A percentile compares a stretch with the other conserved stretches of the same genome.
phyloP scores from a whole-genome alignment of 2,113 vertebrate species.

The Protobothrops mucrosquamatus region DNA sequence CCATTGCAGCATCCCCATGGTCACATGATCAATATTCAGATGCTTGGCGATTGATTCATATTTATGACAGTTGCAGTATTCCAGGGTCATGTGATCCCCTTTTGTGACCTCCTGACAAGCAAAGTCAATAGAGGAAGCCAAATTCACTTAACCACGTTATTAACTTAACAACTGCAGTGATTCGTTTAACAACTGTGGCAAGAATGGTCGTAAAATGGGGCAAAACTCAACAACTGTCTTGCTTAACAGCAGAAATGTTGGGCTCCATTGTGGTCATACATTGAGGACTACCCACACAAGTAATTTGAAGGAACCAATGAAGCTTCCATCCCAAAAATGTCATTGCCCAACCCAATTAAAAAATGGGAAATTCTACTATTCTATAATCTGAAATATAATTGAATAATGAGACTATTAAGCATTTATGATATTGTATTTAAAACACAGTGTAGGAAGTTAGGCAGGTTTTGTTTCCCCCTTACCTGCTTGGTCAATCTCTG shows the following conservation, averaged over 20 bases:
- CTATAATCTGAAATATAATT: background rate
- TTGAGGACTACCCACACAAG: background rate
- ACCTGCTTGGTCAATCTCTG: constrained; percentile 95
- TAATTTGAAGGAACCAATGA: background rate
- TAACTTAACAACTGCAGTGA: background rate
- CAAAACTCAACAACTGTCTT: background rate
- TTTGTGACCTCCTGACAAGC: background rate
- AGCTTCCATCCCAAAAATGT: background rate
- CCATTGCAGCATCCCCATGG: background rate
- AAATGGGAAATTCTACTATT: background rate
- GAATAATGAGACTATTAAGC: background rate
- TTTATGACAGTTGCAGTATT: background rate
- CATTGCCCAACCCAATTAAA: background rate
- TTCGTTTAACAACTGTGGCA: background rate
- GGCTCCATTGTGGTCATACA: background rate
- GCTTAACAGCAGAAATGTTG: background rate
- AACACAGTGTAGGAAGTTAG: background rate
- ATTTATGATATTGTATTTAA: background rate
- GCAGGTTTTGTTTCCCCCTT: background rate
- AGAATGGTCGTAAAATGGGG: background rate
- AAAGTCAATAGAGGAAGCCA: background rate
- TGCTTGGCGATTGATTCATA: background rate
- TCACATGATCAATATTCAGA: background rate
- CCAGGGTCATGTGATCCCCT: background rate
- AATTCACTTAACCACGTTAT: background rate